These are phyloP conservation scores for Drosophila nannoptera DNA, from an alignment of 1,140 invertebrate genomes.

Conservation along the genomic window DNA sequence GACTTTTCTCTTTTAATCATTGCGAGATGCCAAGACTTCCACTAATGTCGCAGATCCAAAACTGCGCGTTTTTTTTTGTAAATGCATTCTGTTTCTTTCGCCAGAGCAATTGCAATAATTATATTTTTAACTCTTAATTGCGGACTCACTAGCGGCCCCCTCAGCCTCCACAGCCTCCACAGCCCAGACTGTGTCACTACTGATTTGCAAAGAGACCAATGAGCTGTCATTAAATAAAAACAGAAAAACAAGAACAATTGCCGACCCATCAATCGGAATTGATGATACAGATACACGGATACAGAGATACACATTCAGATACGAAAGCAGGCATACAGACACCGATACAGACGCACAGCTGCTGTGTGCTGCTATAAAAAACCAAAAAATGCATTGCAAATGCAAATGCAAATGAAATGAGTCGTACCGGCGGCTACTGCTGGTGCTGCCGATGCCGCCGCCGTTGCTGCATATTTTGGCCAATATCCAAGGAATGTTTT, in stretches of 20 bases:
- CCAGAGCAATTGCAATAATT: conserved; percentile 64
- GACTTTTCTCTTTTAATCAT: conserved; percentile 51
- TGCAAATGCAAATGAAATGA: conserved; percentile 71
- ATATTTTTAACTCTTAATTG: conserved; percentile 78
- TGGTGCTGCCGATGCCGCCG: conserved; percentile 16
- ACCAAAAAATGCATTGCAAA: conserved; percentile 35
- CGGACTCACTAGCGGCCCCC: conserved; percentile 47
- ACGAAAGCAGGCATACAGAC: conserved; percentile 8
- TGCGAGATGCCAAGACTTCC: conserved; percentile 25
- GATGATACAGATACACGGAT: conserved; percentile 55
- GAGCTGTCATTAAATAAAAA: conserved; percentile 78
- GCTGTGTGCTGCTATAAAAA: conserved; percentile 29
- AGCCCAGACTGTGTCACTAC: conserved; percentile 16
- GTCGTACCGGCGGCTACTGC: too few relatives aligned
- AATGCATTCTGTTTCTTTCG: conserved; percentile 11
- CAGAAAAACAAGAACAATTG: conserved; percentile 69
- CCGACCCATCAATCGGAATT: conserved; percentile 72
- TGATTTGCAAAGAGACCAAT: conserved; percentile 72
- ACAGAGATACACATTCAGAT: neutral
- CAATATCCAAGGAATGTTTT: conserved; percentile 79
- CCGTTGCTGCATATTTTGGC: conserved; percentile 73
- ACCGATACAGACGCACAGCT: conserved; percentile 44
- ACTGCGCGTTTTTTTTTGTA: conserved; percentile 21
- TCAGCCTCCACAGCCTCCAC: neutral
- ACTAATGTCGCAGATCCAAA: conserved; percentile 21